A percentile compares a stretch with the other conserved stretches of the same genome.
These are phyloP conservation scores for Rapana venosa DNA, from an alignment of 2,888 invertebrate genomes.

Conservation along the genomic window DNA sequence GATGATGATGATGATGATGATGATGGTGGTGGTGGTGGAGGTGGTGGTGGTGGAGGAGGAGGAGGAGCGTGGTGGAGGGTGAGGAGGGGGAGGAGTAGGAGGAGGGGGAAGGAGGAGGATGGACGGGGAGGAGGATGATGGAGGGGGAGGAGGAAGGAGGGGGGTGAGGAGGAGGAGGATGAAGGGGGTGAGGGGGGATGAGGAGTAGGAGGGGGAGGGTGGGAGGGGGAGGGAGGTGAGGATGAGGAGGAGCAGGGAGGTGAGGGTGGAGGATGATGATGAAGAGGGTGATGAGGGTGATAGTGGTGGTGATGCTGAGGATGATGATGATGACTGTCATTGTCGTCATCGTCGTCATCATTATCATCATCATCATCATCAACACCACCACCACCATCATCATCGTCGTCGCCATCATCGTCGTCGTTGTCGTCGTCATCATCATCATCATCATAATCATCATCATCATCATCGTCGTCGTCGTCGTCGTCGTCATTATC, in stretches of 20 bases:
- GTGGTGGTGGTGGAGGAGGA: not conserved
- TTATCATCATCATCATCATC: no score
- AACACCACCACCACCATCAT: no score
- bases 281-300: no score
- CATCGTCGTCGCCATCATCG: no score
- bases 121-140: no score
- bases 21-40: not conserved
- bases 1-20: not conserved
- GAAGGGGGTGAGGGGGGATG: not conserved
- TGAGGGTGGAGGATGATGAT: not conserved
- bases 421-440: no score
- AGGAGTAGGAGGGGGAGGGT: not conserved
- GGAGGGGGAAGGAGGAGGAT: no score
- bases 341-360: no score
- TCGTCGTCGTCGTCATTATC: no score
- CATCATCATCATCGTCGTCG: no score
- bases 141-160: not conserved
- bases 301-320: not conserved
- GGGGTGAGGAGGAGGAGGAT: not conserved
- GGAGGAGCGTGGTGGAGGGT: not conserved
- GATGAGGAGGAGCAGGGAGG: no score
- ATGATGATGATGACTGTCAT: not conserved
- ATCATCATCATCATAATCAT: no score
- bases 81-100: not conserved
- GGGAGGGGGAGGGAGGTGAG: not conserved